Base-by-base conservation (phyloP, 2,888 invertebrate species). In the Lutraria lutraria region DNA sequence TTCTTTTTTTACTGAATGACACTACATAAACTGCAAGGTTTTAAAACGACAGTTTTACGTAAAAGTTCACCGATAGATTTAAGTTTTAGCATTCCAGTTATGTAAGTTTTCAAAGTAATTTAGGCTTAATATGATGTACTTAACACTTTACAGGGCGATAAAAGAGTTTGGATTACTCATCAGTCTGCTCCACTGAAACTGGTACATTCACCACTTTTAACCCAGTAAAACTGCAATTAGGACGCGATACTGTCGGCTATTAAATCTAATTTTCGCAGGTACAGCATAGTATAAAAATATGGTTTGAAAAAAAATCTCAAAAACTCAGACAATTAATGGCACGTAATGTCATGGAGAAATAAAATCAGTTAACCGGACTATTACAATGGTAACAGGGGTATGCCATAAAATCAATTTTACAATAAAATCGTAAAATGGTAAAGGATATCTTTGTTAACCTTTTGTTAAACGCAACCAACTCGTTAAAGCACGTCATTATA, bases 391-490 rank as follows among this genome's bases (percentile, higher is more conserved):
- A 43, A 16, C 4, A 31, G 19, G 16, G 34, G 76, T 31, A 76
- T 76, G 76, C 31, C 76, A 76, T 76, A 76, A 76, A 76, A 72
- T 72, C 72, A 72, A 72, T 72, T 72, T 72, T 29, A 76, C 31
- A 76, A 31, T 31, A 76, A 76, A 68, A 13, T 31, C 19, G 76
- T n/a, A 76, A 76, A 34, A 76, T 16, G 19, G 31, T 76, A 76
- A 76, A 76, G 12, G 76, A 31, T 76, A 76, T 31, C 29, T 76
- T 34, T 31, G 31, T 31, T 76, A 4, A 76, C 29, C 76, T 76
- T 31, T 76, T 76, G 76, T 76, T 76, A 19, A 76, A 76, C 29
- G 34, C 76, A 19, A 76, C 19, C 76, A 76, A 76, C 3, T 76
- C 76, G 76, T 76, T 76, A 76, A 76, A 25, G 12, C 29, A 31